These are phyloP conservation scores for Blera fallax DNA, from an alignment of 2,888 invertebrate species.

Conservation along the genomic window DNA sequence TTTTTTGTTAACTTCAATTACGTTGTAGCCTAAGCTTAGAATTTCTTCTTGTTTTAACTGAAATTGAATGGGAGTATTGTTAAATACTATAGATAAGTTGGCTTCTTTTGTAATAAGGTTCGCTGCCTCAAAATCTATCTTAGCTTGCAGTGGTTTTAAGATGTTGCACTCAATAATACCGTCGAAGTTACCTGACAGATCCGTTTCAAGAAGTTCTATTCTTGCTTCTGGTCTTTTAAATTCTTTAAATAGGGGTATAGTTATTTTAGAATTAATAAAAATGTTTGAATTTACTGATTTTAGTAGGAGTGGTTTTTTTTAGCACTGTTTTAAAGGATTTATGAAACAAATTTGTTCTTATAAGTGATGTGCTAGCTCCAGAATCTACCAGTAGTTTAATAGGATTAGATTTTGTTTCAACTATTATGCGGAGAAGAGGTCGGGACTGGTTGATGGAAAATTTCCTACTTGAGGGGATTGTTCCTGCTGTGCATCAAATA, in stretches of 20 bases:
- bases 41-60: too few species aligned
- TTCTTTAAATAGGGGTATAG: background rate
- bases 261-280: background rate
- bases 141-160: background rate
- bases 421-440: too few species aligned
- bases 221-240: background rate
- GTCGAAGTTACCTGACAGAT: background rate
- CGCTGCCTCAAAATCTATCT: background rate
- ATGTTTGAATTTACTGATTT: conserved; percentile 2
- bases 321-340: background rate
- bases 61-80: background rate
- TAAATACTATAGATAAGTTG: background rate
- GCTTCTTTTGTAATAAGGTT: background rate
- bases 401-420: too few species aligned
- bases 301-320: background rate
- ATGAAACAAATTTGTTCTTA: background rate
- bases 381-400: conserved; percentile 12
- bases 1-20: too few species aligned
- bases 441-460: too few species aligned
- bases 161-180: conserved; percentile 4
- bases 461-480: too few species aligned
- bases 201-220: background rate
- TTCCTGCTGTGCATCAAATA: too few species aligned
- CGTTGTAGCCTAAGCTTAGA: too few species aligned
- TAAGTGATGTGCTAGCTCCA: background rate